Evolutionary conservation across 2,113 vertebrate genomes (phyloP).

Genomic region (Oryzias celebensis): DNA sequence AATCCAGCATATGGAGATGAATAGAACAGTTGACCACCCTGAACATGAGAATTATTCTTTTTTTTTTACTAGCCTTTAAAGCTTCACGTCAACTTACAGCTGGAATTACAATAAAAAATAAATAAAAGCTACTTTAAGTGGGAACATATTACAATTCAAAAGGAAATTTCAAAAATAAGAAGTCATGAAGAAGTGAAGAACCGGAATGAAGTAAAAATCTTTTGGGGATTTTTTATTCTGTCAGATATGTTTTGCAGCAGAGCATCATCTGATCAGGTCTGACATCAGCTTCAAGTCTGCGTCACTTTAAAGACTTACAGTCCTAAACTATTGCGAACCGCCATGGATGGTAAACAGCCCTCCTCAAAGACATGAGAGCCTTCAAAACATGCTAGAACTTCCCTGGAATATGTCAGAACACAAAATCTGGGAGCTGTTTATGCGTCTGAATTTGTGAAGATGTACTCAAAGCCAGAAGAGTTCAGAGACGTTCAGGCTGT

Average conservation of each 20-base stretch:
- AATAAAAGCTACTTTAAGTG: too few relatives aligned
- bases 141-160: too few relatives aligned
- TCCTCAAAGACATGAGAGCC: slow-evolving; percentile 27
- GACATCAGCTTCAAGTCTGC: slow-evolving; percentile 34
- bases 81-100: too few relatives aligned
- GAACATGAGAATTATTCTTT: too few relatives aligned
- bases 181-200: too few relatives aligned
- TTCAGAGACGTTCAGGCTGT: slow-evolving; percentile 8
- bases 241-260: not conserved
- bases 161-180: too few relatives aligned
- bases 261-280: slow-evolving; percentile 19
- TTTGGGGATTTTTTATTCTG: not conserved
- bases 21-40: too few relatives aligned
- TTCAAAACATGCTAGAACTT: slow-evolving; percentile 38
- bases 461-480: slow-evolving; percentile 7
- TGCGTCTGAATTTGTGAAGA: not conserved
- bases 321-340: slow-evolving; percentile 8
- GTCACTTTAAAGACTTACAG: slow-evolving; percentile 18
- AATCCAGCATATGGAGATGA: too few relatives aligned
- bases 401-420: slow-evolving; percentile 19
- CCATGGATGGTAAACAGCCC: slow-evolving; percentile 42
- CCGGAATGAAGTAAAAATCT: too few relatives aligned
- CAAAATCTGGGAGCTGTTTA: not conserved
- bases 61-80: too few relatives aligned
- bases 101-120: too few relatives aligned